Percentiles rank a stretch among this genome's conserved stretches.
Evolutionary conservation across 2,797 vertebrate genomes (phyloP).

Genomic region (Tenualosa ilisha): DNA sequence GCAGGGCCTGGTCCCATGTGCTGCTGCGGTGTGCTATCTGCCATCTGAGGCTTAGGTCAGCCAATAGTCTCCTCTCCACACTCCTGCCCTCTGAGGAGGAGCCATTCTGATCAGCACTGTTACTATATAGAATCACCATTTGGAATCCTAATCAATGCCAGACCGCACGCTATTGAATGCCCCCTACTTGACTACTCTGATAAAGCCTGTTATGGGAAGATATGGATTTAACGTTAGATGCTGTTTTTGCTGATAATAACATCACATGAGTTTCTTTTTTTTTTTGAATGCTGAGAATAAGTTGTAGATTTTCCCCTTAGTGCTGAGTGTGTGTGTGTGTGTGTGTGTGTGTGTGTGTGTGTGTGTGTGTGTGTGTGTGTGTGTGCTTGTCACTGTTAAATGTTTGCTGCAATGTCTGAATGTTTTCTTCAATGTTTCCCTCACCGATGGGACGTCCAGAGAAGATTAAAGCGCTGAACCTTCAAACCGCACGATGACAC

Average conservation of each 20-base stretch:
- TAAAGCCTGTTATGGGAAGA: background rate
- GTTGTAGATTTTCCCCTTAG: background rate
- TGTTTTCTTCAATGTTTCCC: conserved; percentile 36
- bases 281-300: background rate
- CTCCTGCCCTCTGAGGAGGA: background rate
- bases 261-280: background rate
- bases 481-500: conserved; percentile 10
- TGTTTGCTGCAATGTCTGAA: conserved; percentile 49
- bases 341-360: background rate
- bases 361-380: background rate
- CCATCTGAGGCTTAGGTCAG: background rate
- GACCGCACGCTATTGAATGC: conserved; percentile 5
- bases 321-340: background rate
- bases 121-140: background rate
- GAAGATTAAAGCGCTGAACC: conserved; percentile 13
- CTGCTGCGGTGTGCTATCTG: background rate
- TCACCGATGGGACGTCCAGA: background rate
- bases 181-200: too few relatives aligned
- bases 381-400: background rate
- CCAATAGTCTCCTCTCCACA: background rate
- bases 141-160: background rate
- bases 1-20: conserved; percentile 29
- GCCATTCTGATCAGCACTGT: background rate
- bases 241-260: background rate
- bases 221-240: background rate